Conservation (phyloP, 2,113 vertebrate genomes). For the Clupea harengus region DNA sequence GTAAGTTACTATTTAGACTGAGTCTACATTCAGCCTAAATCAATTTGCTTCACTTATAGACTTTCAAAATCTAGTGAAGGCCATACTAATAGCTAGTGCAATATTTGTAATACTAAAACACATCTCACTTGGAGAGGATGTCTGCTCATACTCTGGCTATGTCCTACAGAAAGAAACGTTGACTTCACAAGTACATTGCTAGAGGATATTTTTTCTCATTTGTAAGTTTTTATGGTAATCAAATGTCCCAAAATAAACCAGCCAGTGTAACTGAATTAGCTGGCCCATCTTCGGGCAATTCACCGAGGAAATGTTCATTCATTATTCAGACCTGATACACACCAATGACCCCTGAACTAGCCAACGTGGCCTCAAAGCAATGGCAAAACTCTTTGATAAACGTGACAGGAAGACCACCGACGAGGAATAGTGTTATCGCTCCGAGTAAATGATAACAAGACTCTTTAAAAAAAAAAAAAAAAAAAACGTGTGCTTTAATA, state of each 20-base stretch:
- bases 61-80: too few species aligned
- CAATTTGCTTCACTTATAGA: too few species aligned
- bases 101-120: too few species aligned
- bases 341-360: slow-evolving; percentile 18
- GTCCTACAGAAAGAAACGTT: too few species aligned
- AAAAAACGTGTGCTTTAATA: slow-evolving; percentile 35
- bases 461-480: slow-evolving; percentile 13
- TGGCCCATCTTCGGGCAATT: slow-evolving; percentile 37
- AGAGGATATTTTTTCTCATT: background rate
- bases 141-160: too few species aligned
- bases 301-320: slow-evolving; percentile 40
- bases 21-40: too few species aligned
- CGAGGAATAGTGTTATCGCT: slow-evolving; percentile 50
- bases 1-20: too few species aligned
- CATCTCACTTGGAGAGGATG: too few species aligned
- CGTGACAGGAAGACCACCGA: slow-evolving; percentile 27
- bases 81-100: too few species aligned
- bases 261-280: slow-evolving; percentile 40
- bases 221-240: background rate
- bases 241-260: slow-evolving; percentile 15
- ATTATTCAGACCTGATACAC: slow-evolving; percentile 34
- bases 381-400: slow-evolving; percentile 17
- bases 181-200: background rate
- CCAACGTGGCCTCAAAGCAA: background rate
- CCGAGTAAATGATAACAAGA: slow-evolving; percentile 40